These are phyloP conservation scores for Lasaia peninsularis DNA, from an alignment of 1,140 invertebrate species.

Conservation along the genomic window DNA sequence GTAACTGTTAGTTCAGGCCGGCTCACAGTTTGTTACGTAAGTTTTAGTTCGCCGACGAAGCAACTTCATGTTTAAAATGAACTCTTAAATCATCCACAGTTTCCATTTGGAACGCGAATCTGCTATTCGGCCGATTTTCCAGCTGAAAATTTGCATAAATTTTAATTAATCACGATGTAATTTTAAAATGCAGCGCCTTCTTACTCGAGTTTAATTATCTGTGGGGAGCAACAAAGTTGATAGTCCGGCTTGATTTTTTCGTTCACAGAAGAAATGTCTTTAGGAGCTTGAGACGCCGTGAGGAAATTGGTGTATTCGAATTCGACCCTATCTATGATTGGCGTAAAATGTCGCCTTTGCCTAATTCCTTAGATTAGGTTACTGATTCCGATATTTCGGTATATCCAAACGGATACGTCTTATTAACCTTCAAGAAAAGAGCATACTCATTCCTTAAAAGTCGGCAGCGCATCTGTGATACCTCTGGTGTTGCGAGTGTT, in stretches of 20 bases:
- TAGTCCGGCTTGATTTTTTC: neutral
- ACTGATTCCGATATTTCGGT: too few relatives aligned
- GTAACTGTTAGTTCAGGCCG: neutral
- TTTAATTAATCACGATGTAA: constrained; percentile 16
- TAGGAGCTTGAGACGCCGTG: too few relatives aligned
- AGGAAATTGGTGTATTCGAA: too few relatives aligned
- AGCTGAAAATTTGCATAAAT: constrained; percentile 23
- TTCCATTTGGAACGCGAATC: constrained; percentile 23
- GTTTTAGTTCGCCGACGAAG: constrained; percentile 30
- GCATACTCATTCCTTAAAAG: too few relatives aligned
- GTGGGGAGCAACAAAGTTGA: neutral
- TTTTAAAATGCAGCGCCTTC: constrained; percentile 10
- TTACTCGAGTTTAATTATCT: constrained; percentile 6
- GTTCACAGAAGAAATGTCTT: too few relatives aligned
- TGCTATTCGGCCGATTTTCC: constrained; percentile 23
- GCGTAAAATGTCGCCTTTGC: too few relatives aligned
- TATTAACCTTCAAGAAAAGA: too few relatives aligned
- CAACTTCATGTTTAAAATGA: constrained; percentile 30
- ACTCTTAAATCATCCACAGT: constrained; percentile 33
- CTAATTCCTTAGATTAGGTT: too few relatives aligned
- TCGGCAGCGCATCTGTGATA: too few relatives aligned
- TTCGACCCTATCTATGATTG: too few relatives aligned
- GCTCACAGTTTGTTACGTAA: constrained; percentile 20
- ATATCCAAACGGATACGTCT: too few relatives aligned
- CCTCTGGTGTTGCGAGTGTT: too few relatives aligned